These are phyloP conservation scores for Stratiomys singularior DNA, from an alignment of 2,888 invertebrate species.

Conservation along the genomic window DNA sequence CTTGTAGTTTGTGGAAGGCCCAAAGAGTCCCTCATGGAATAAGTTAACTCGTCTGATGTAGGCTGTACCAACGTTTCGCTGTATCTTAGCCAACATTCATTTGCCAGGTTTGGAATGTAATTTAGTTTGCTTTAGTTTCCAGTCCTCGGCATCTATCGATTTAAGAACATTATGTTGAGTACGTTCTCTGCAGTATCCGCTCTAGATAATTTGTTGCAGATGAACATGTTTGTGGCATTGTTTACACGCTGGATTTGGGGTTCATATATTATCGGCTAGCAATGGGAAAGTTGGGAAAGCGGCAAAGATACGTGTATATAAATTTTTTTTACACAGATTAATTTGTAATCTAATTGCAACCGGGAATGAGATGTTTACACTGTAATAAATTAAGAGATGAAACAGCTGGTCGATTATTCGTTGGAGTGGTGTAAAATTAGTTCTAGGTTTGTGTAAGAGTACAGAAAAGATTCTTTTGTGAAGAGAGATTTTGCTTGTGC, in stretches of 20 bases:
- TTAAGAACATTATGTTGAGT: slow-evolving; percentile 23
- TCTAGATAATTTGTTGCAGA: slow-evolving; percentile 37
- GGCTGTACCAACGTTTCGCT: neutral
- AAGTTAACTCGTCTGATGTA: neutral
- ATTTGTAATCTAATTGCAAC: neutral
- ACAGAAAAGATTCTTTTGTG: too few species aligned
- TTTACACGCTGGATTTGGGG: neutral
- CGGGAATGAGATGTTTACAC: neutral
- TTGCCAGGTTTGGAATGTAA: neutral
- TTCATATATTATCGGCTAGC: slow-evolving; percentile 16
- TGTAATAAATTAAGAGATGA: neutral
- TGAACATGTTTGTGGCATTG: slow-evolving; percentile 4
- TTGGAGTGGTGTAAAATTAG: too few species aligned
- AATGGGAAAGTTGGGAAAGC: neutral
- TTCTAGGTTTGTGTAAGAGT: too few species aligned
- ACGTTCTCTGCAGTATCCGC: slow-evolving; percentile 31
- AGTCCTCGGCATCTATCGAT: neutral
- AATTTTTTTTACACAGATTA: neutral
- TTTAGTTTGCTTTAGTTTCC: neutral
- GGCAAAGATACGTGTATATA: neutral
- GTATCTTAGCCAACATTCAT: neutral
- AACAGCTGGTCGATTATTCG: neutral
- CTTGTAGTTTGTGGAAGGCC: slow-evolving; percentile 7
- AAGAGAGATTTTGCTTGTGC: too few species aligned
- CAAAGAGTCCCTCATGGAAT: neutral